Conservation (phyloP, 2,797 vertebrate species). For the Tragopan temminckii region DNA sequence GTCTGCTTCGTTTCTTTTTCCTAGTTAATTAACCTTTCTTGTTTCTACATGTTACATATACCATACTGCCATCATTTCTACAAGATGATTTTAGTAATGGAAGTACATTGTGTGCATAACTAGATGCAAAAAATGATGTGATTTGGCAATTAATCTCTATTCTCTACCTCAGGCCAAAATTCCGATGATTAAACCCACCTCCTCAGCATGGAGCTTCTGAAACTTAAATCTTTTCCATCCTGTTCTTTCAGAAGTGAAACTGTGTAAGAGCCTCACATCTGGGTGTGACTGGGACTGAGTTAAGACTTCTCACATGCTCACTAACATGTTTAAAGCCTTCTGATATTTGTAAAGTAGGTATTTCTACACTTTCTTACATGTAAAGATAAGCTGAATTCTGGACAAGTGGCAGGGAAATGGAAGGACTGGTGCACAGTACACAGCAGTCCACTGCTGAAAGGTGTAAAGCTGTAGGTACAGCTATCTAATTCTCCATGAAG, state of each 20-base stretch:
- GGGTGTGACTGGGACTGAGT: neutral
- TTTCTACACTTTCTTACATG: neutral
- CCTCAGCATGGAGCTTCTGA: neutral
- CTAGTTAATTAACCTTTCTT: neutral
- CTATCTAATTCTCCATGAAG: neutral
- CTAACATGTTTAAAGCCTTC: neutral
- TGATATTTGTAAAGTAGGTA: neutral
- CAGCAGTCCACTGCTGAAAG: neutral
- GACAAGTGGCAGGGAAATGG: neutral
- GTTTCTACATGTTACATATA: neutral
- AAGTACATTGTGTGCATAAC: neutral
- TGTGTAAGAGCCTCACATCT: neutral
- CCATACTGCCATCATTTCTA: neutral
- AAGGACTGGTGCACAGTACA: neutral
- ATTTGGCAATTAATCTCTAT: conserved; percentile 27
- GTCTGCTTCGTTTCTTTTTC: too few species aligned
- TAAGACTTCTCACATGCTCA: neutral
- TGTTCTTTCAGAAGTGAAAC: neutral
- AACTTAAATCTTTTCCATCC: neutral
- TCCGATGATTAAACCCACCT: neutral
- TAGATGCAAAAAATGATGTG: neutral
- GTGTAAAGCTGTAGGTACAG: neutral
- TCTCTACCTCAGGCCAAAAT: neutral
- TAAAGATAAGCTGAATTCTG: accelerated
- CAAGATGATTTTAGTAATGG: neutral